Evolutionary conservation across 2,113 vertebrate genomes (phyloP), one percentile per base, ranked within the genome.

Genomic region (Orthonyx spaldingii): DNA sequence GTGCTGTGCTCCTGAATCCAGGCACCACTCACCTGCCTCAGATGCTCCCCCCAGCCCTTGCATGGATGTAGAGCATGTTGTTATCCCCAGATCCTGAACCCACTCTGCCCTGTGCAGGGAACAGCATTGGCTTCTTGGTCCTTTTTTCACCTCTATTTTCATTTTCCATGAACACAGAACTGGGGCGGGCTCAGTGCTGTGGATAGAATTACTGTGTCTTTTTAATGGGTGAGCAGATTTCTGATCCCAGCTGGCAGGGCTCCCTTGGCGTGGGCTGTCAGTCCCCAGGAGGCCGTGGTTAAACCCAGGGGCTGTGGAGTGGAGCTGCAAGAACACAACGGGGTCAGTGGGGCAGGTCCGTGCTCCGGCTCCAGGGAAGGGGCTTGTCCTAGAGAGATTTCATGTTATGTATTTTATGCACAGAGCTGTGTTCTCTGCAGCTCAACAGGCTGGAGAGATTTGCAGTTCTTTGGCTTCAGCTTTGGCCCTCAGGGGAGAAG

Each of bases 261-360:
- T 74, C 21, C 1, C 35, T 24, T 9, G 4, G 37, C 13, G n/a
- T 46, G 32, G 69, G 56, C 13, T 44, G 2, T 33, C 1, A 20
- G 18, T 37, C 19, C 63, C 35, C 10, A 16, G 15, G 26, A 9
- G 57, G 37, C 47, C 19, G n/a, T 3, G 46, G 16, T 35, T 35
- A 5, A 56, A 27, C 8, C n/a, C 3, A 0, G 0, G 3, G 37
- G 42, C 46, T 72, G 8, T 3, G 55, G 32, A 33, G 20, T 19
- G 32, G 5, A 32, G 42, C 13, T 28, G 89, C 70, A 57, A 84
- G 59, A n/a, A 1, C 35, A 6, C 53, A 20, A 8, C 0, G 0
- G 24, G 20, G 47, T 6, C 3, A 0, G 2, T 15, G 3, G 2
- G 52, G 18, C 26, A 10, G 61, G 24, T 35, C 42, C 9, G n/a